Conservation (phyloP, 1,140 invertebrate species). For the Leguminivora glycinivorella region DNA sequence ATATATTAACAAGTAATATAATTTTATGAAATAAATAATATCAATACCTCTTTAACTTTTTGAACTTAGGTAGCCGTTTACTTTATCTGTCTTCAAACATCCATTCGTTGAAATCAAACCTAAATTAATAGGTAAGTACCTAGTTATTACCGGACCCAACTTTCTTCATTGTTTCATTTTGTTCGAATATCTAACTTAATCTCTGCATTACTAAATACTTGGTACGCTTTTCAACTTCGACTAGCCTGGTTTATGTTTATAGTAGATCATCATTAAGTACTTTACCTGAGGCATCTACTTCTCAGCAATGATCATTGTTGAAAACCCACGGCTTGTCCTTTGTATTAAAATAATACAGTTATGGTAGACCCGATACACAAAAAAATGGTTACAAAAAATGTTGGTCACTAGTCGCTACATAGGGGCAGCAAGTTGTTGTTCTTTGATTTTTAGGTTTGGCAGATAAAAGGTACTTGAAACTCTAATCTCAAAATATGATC, state of each 20-base stretch:
- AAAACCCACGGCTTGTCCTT: background rate
- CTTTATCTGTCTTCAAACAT: background rate
- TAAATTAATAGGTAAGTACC: background rate
- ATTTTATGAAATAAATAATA: too few species aligned
- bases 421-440: background rate
- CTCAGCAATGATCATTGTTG: background rate
- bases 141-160: background rate
- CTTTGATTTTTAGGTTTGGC: background rate
- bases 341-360: constrained; percentile 17
- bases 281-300: background rate
- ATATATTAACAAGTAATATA: too few species aligned
- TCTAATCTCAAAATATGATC: background rate
- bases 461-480: background rate
- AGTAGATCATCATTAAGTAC: background rate
- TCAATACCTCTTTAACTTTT: too few species aligned
- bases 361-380: background rate
- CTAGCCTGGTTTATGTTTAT: background rate
- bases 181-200: background rate
- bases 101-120: background rate
- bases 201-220: background rate
- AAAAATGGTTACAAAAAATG: background rate
- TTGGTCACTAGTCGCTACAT: too few species aligned
- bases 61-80: background rate
- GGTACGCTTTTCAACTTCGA: background rate
- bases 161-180: background rate